phyloP scores from a whole-genome alignment of 2,113 vertebrate genomes.

The Capreolus pygargus region DNA sequence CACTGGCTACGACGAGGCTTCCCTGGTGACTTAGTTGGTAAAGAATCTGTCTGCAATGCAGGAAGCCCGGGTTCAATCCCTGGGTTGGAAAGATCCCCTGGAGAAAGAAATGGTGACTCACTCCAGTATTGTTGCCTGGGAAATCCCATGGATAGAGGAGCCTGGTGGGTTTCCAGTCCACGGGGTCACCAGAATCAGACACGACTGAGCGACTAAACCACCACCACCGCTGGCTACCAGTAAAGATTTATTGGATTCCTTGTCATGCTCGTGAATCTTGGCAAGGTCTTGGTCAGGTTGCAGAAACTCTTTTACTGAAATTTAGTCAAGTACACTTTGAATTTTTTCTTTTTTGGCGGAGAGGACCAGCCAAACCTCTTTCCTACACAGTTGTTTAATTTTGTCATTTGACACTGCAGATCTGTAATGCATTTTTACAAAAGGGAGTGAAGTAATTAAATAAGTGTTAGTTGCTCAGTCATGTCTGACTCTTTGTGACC shows the following conservation, averaged over 20 bases:
- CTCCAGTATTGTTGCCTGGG: background rate
- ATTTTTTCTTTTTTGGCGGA: background rate
- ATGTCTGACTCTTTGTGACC: background rate
- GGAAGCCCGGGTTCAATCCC: background rate
- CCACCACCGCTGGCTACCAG: background rate
- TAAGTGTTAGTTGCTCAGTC: background rate
- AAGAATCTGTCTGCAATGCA: background rate
- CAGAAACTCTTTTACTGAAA: constrained; percentile 11
- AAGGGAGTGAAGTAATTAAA: background rate
- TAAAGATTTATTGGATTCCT: background rate
- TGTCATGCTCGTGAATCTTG: background rate
- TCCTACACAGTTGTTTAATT: background rate
- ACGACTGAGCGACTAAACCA: background rate
- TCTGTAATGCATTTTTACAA: constrained; percentile 11
- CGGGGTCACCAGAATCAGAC: background rate
- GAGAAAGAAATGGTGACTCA: background rate
- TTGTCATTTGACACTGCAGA: constrained; percentile 23
- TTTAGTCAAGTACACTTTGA: background rate
- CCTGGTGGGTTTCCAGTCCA: background rate
- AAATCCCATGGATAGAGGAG: background rate
- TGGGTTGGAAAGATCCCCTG: background rate
- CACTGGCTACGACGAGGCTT: background rate
- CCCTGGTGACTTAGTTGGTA: background rate
- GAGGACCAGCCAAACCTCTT: background rate
- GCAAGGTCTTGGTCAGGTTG: background rate